phyloP scores from a whole-genome alignment of 2,797 vertebrate genomes.

The Lepidocolaptes lacrymiger region DNA sequence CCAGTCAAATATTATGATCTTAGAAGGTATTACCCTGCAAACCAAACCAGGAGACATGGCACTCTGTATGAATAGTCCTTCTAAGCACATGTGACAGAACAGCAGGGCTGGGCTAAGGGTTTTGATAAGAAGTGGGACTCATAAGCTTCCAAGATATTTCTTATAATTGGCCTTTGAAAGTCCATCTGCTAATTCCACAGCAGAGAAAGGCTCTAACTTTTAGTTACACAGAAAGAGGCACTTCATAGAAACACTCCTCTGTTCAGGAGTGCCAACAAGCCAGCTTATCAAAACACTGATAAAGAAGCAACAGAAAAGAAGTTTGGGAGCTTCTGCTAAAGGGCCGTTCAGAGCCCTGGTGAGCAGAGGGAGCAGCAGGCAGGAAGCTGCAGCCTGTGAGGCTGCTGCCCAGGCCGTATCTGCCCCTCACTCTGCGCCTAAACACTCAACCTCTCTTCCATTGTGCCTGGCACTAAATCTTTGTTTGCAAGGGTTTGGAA shows the following conservation, averaged over 20 bases:
- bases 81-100: neutral
- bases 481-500: neutral
- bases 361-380: neutral
- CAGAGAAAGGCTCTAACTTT: conserved; percentile 23
- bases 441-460: neutral
- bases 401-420: accelerated
- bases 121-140: conserved; percentile 53
- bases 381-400: neutral
- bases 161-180: conserved; percentile 25
- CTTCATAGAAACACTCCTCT: neutral
- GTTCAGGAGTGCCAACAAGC: conserved; percentile 31
- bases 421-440: neutral
- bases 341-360: accelerated
- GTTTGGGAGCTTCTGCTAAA: neutral
- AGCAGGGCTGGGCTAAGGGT: neutral
- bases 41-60: neutral
- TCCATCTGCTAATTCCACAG: neutral
- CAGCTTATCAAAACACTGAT: conserved; percentile 8
- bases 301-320: neutral
- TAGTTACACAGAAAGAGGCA: neutral
- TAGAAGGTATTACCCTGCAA: neutral
- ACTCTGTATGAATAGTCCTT: neutral
- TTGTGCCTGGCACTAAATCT: neutral
- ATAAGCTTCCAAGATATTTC: conserved; percentile 27
- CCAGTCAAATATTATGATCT: neutral